phyloP scores from a whole-genome alignment of 2,113 vertebrate genomes.

The Columbina picui region DNA sequence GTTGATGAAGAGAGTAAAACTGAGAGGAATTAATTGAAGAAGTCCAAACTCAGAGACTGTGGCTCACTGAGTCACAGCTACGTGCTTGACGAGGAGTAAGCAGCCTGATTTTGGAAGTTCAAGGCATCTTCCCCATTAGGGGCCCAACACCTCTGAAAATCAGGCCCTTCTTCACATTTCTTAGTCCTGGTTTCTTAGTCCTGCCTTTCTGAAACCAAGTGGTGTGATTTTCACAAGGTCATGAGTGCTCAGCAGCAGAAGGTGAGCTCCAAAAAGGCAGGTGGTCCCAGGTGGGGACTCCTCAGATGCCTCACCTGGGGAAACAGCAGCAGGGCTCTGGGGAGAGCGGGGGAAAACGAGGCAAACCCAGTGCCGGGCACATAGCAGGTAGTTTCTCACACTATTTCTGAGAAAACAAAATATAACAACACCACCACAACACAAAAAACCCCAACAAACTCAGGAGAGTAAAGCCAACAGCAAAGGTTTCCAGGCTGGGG shows the following conservation, averaged over 20 bases:
- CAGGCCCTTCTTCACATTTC: neutral
- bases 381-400: neutral
- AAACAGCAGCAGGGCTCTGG: neutral
- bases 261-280: rapidly evolving
- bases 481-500: neutral
- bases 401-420: neutral
- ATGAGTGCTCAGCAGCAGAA: neutral
- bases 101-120: neutral
- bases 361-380: rapidly evolving
- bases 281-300: rapidly evolving
- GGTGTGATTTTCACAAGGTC: neutral
- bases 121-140: rapidly evolving
- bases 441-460: rapidly evolving
- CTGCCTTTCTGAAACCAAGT: neutral
- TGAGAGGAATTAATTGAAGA: neutral
- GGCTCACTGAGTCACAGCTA: neutral
- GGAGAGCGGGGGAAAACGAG: rapidly evolving
- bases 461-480: rapidly evolving
- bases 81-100: neutral
- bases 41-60: neutral
- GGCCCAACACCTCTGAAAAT: neutral
- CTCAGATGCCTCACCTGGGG: neutral
- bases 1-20: neutral
- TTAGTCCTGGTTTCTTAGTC: neutral
- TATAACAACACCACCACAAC: too few species aligned